A percentile compares a stretch with the other conserved stretches of the same genome.
Conservation (phyloP, 2,113 vertebrate genomes). For the Motacilla tschutschensis region DNA sequence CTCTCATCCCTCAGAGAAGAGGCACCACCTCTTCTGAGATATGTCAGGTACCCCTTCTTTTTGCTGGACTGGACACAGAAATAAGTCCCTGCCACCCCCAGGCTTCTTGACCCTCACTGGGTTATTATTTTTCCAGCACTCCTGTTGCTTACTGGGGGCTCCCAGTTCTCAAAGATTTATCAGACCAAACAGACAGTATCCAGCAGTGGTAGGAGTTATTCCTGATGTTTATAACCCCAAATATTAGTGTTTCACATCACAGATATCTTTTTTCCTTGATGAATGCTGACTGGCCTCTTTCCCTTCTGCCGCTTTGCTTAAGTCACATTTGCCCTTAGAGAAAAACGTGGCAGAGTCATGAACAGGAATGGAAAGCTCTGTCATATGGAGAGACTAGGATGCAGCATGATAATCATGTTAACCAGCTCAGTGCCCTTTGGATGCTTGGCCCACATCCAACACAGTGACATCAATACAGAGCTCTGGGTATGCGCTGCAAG, state of each 20-base stretch:
- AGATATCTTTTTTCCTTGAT: neutral
- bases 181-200: neutral
- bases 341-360: neutral
- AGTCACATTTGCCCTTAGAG: slow-evolving; percentile 5
- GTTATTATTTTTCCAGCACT: neutral
- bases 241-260: neutral
- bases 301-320: slow-evolving; percentile 11
- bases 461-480: neutral
- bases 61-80: neutral
- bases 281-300: neutral
- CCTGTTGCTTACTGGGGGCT: neutral
- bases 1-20: neutral
- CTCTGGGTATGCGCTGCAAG: neutral
- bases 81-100: neutral
- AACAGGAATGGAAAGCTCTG: neutral
- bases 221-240: neutral
- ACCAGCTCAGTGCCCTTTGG: slow-evolving; percentile 3
- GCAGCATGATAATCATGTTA: neutral
- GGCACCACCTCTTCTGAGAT: neutral
- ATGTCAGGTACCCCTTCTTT: neutral
- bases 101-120: neutral
- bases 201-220: fast-evolving
- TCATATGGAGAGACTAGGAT: neutral
- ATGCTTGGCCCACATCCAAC: neutral
- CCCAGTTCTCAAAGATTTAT: neutral